A percentile compares a stretch with the other conserved stretches of the same genome.
Evolutionary conservation across 1,140 invertebrate species (phyloP).

Genomic region (Cydia pomonella): DNA sequence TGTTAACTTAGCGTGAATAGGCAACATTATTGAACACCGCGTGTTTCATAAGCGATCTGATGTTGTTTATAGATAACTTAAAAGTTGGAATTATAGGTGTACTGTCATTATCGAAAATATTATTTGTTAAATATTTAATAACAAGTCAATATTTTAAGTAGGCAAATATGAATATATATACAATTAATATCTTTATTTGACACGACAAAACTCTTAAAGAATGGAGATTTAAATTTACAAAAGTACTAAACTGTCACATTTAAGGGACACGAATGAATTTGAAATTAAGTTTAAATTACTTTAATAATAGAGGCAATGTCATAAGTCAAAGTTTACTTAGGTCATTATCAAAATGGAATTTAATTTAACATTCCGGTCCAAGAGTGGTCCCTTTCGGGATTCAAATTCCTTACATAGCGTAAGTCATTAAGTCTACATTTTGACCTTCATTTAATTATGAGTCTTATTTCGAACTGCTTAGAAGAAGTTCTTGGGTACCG

Average conservation of each 20-base stretch:
- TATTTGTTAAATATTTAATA: too few relatives aligned
- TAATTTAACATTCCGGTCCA: conserved; percentile 17
- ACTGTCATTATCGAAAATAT: not conserved
- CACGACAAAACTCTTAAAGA: too few relatives aligned
- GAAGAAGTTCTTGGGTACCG: not conserved
- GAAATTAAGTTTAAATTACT: too few relatives aligned
- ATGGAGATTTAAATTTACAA: too few relatives aligned
- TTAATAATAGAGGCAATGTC: not conserved
- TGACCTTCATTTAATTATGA: not conserved
- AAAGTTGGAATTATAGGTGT: not conserved
- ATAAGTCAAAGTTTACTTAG: conserved; percentile 6
- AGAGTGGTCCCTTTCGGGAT: not conserved
- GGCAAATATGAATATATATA: too few relatives aligned
- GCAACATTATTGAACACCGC: not conserved
- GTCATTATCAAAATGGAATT: not conserved
- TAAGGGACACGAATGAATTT: too few relatives aligned
- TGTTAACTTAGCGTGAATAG: conserved; percentile 18
- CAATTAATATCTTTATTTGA: too few relatives aligned
- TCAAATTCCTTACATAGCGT: not conserved
- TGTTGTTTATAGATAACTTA: not conserved
- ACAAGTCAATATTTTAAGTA: too few relatives aligned
- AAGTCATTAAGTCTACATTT: not conserved
- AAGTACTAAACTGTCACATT: too few relatives aligned
- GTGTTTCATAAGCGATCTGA: not conserved
- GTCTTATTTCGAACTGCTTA: not conserved